phyloP scores from a whole-genome alignment of 1,140 invertebrate genomes.

The Anoplophora glabripennis region DNA sequence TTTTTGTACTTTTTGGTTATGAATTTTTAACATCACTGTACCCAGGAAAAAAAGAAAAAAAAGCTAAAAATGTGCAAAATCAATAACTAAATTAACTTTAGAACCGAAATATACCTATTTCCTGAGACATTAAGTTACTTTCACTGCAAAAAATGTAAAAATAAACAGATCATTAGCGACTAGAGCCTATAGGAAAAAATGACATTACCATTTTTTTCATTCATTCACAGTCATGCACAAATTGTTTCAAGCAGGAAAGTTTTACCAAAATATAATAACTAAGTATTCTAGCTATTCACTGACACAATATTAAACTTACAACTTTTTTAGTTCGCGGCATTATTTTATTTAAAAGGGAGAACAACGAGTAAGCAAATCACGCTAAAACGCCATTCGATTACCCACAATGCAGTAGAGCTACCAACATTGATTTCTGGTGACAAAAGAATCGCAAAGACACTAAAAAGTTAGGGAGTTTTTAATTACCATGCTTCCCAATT shows the following conservation, averaged over 20 bases:
- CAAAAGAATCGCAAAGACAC: conserved; percentile 46
- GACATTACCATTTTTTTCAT: conserved; percentile 45
- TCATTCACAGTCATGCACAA: conserved; percentile 32
- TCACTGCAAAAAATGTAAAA: conserved; percentile 32
- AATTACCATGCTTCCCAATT: conserved; percentile 17
- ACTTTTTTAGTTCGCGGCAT: conserved; percentile 41
- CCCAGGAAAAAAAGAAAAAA: conserved; percentile 32
- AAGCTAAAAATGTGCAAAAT: conserved; percentile 27
- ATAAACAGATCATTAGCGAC: conserved; percentile 35
- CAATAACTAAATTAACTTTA: conserved; percentile 14
- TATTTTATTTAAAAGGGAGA: conserved; percentile 29
- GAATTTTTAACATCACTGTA: conserved; percentile 45
- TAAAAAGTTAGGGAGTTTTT: conserved; percentile 47
- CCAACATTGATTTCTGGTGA: conserved; percentile 50
- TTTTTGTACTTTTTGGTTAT: conserved; percentile 50
- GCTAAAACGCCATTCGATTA: conserved; percentile 33
- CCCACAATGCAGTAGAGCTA: conserved; percentile 35
- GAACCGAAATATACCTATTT: conserved; percentile 15
- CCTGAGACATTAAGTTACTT: conserved; percentile 26
- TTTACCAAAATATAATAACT: conserved; percentile 7
- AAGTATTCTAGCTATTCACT: conserved; percentile 17
- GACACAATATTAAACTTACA: conserved; percentile 31
- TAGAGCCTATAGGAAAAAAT: conserved; percentile 40
- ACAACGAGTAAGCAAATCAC: conserved; percentile 28
- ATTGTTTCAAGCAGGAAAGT: conserved; percentile 21